Percentiles rank a stretch among this genome's conserved stretches.
Evolutionary conservation across 2,113 vertebrate species (phyloP).

Genomic region (Coptodon bakossiorum): DNA sequence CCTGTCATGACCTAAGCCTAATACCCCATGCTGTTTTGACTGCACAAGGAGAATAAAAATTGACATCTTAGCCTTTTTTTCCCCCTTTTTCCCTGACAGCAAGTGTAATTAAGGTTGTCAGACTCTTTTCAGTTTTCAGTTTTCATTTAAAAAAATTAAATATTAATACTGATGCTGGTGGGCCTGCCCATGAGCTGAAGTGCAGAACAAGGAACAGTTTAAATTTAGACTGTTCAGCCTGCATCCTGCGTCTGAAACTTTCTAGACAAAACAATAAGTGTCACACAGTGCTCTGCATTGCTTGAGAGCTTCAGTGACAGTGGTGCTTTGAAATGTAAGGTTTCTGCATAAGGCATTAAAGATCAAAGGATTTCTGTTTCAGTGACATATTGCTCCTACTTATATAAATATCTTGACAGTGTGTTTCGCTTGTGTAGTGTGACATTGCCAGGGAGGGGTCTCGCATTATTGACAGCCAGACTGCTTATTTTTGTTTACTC

Average conservation of each 20-base stretch:
- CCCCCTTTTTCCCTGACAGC: neutral
- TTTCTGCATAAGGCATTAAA: neutral
- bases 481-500: neutral
- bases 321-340: neutral
- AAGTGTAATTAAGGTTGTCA: neutral
- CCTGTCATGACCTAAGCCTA: conserved; percentile 4
- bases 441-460: neutral
- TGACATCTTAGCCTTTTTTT: neutral
- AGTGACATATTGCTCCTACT: conserved; percentile 1
- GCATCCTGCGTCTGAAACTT: neutral
- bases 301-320: neutral
- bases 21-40: conserved; percentile 5
- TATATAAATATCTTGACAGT: conserved; percentile 1
- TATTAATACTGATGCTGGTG: conserved; percentile 27
- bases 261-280: neutral
- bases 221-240: neutral
- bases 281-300: neutral
- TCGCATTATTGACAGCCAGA: neutral
- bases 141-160: conserved; percentile 39
- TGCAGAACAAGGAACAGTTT: neutral
- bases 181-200: neutral
- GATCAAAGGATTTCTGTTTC: neutral
- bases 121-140: neutral
- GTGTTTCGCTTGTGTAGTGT: neutral
- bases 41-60: conserved; percentile 1